A percentile compares a stretch with the other conserved stretches of the same genome.
phyloP scores from a whole-genome alignment of 2,113 vertebrate species.

The Potamarius usumacintae region DNA sequence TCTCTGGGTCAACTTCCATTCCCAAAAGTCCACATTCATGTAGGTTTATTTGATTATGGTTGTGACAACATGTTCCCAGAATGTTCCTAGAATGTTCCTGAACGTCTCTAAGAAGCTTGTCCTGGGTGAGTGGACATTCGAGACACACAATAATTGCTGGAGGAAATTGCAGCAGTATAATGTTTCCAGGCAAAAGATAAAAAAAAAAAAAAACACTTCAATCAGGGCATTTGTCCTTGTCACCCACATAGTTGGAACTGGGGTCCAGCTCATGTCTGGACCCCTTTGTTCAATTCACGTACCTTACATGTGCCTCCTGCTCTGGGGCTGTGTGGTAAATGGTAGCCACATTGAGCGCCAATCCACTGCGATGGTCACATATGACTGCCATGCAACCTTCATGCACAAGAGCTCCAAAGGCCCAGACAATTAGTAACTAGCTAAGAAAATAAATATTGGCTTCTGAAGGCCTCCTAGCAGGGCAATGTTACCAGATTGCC shows the following conservation, averaged over 20 bases:
- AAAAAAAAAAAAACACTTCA: constrained; percentile 56
- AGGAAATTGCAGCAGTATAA: constrained; percentile 64
- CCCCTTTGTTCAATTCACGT: constrained; percentile 64
- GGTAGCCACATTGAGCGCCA: constrained; percentile 63
- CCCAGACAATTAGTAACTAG: constrained; percentile 61
- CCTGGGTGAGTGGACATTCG: not conserved
- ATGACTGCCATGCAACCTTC: constrained; percentile 65
- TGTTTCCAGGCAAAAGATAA: constrained; percentile 52
- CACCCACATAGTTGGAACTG: constrained; percentile 65
- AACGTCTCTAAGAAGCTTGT: not conserved
- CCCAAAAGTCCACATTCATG: not conserved
- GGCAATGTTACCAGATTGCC: constrained; percentile 51
- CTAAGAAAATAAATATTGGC: constrained; percentile 55
- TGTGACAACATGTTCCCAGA: not conserved
- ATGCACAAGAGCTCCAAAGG: constrained; percentile 56
- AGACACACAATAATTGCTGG: constrained; percentile 58
- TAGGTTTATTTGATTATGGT: not conserved
- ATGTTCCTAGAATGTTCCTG: not conserved
- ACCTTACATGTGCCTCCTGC: constrained; percentile 49
- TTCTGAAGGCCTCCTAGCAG: constrained; percentile 59
- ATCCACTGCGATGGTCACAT: constrained; percentile 60
- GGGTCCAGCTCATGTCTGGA: constrained; percentile 55
- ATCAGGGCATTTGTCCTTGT: constrained; percentile 64
- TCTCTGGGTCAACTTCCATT: not conserved
- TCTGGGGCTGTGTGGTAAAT: constrained; percentile 53